Conservation (phyloP, 2,797 vertebrate species). For the Distichodus sexfasciatus region DNA sequence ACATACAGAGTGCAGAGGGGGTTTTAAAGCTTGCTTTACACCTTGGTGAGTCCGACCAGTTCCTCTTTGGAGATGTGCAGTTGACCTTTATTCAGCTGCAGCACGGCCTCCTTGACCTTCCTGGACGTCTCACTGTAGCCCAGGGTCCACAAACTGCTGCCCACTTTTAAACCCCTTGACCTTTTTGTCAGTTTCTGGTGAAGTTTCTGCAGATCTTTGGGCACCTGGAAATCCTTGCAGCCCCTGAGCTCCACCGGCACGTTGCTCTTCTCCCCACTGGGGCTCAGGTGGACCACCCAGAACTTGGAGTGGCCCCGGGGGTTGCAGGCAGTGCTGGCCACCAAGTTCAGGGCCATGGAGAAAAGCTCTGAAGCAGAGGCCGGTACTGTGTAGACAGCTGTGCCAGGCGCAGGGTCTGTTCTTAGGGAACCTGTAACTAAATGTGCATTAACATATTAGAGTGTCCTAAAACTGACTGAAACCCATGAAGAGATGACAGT, state of each 20-base stretch:
- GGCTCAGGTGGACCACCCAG: constrained; percentile 68
- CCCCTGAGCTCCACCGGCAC: constrained; percentile 60
- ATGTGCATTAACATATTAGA: not conserved
- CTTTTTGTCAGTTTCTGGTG: constrained; percentile 56
- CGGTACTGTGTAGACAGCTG: constrained; percentile 46
- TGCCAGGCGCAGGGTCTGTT: not conserved
- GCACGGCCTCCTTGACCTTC: constrained; percentile 53
- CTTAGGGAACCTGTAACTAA: not conserved
- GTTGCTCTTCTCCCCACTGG: constrained; percentile 25
- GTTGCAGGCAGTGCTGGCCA: constrained; percentile 69
- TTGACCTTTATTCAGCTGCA: constrained; percentile 31
- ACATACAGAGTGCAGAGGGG: not conserved
- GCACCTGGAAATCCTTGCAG: constrained; percentile 70
- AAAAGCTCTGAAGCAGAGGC: constrained; percentile 74
- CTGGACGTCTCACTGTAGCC: constrained; percentile 18
- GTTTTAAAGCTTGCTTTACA: not conserved
- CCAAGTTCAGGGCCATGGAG: constrained; percentile 75
- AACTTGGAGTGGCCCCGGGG: constrained; percentile 65
- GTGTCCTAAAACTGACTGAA: too few species aligned
- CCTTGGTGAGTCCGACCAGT: not conserved
- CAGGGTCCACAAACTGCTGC: constrained; percentile 9
- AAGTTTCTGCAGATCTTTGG: constrained; percentile 71
- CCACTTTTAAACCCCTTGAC: not conserved
- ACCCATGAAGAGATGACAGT: too few species aligned
- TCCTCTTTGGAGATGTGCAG: not conserved